These are phyloP conservation scores for Pterocles orientalis DNA, from an alignment of 2,113 vertebrate genomes.

Conservation along the genomic window DNA sequence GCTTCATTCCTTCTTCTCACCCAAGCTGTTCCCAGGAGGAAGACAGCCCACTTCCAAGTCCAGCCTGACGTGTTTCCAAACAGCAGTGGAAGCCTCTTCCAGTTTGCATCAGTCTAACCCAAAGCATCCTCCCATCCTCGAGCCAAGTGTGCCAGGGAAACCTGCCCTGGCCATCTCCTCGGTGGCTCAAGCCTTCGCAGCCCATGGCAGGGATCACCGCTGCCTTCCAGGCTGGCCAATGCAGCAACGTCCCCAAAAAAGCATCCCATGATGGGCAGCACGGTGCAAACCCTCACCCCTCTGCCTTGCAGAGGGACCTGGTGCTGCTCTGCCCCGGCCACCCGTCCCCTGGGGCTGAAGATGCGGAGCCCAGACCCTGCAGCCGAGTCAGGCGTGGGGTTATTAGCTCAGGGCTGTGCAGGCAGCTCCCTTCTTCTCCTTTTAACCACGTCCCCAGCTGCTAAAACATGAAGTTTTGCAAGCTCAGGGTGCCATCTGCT, in stretches of 20 bases:
- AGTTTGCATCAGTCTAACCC: accelerated
- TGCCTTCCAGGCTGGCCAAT: background rate
- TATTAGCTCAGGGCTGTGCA: background rate
- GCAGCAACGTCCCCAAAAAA: background rate
- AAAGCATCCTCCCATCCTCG: background rate
- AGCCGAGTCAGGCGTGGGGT: accelerated
- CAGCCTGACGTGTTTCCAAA: background rate
- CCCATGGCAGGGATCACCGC: background rate
- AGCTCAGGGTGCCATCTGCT: background rate
- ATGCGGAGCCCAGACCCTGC: background rate
- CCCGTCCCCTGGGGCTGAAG: background rate
- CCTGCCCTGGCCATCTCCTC: background rate
- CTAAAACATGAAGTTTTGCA: background rate
- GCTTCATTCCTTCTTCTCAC: background rate
- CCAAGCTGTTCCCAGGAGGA: background rate
- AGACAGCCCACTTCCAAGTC: background rate
- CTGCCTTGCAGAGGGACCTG: background rate
- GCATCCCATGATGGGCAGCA: background rate
- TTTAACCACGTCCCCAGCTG: background rate
- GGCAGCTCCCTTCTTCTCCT: background rate
- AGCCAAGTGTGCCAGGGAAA: background rate
- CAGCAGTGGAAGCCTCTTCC: background rate
- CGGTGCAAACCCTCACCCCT: background rate
- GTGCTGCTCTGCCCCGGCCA: background rate
- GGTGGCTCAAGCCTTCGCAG: background rate